Evolutionary conservation across 2,888 invertebrate species (phyloP).

Genomic region (Gortyna flavago): DNA sequence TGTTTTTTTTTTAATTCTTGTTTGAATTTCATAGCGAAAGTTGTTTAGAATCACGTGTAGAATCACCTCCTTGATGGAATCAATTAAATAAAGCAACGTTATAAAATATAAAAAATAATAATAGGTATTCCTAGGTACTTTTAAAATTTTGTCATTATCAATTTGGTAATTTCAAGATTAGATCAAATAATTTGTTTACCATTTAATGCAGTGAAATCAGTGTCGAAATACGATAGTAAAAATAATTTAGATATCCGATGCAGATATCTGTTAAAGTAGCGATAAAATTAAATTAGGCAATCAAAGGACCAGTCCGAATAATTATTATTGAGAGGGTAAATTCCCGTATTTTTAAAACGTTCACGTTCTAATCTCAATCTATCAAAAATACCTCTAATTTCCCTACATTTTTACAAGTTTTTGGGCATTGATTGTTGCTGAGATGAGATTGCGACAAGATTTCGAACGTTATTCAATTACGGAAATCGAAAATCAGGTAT

Average conservation of each 20-base stretch:
- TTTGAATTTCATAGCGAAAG: background rate
- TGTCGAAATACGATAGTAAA: slow-evolving; percentile 27
- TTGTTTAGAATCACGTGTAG: background rate
- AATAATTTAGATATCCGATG: slow-evolving; percentile 22
- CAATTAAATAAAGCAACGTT: background rate
- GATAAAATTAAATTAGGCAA: background rate
- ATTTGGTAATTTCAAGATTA: background rate
- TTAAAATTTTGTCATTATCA: background rate
- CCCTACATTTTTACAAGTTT: background rate
- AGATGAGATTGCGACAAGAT: background rate
- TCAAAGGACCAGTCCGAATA: background rate
- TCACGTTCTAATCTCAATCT: background rate
- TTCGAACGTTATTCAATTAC: background rate
- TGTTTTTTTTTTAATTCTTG: background rate
- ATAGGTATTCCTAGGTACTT: background rate
- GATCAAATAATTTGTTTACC: slow-evolving; percentile 4
- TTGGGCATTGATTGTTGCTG: background rate
- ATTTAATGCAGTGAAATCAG: slow-evolving; percentile 39
- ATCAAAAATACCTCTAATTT: background rate
- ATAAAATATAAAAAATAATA: background rate
- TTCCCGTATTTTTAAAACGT: background rate
- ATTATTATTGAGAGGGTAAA: background rate
- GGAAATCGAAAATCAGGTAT: background rate
- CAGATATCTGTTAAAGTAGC: slow-evolving; percentile 7
- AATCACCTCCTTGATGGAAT: background rate